Conservation (phyloP, 2,888 invertebrate genomes). For the Euplexia lucipara region DNA sequence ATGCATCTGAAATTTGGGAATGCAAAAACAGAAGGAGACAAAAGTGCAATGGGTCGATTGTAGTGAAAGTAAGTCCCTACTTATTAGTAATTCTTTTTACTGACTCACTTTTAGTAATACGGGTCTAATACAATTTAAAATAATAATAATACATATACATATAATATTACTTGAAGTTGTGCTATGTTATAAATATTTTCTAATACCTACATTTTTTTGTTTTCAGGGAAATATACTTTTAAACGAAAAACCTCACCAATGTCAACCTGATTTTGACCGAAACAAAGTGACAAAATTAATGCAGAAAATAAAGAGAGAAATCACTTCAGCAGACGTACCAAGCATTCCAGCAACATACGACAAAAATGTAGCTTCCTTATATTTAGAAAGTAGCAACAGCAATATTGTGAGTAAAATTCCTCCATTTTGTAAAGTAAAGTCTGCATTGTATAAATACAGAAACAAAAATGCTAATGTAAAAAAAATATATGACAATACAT, state of each 20-base stretch:
- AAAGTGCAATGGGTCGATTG: slow-evolving; percentile 34
- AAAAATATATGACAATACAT: slow-evolving; percentile 34
- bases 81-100: slow-evolving; percentile 31
- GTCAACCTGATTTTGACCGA: slow-evolving; percentile 29
- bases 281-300: slow-evolving; percentile 27
- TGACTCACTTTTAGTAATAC: slow-evolving; percentile 34
- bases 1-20: slow-evolving; percentile 31
- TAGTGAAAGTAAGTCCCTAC: slow-evolving; percentile 32
- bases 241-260: slow-evolving; percentile 30
- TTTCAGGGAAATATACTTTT: slow-evolving; percentile 28
- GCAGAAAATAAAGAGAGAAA: slow-evolving; percentile 28
- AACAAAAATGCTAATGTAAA: slow-evolving; percentile 32
- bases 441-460: slow-evolving; percentile 31
- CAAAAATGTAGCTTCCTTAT: slow-evolving; percentile 28
- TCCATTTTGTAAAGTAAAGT: slow-evolving; percentile 32
- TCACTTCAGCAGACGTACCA: slow-evolving; percentile 28
- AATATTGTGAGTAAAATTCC: slow-evolving; percentile 31
- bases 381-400: slow-evolving; percentile 31
- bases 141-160: slow-evolving; percentile 32
- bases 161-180: slow-evolving; percentile 34
- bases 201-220: slow-evolving; percentile 30
- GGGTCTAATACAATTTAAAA: slow-evolving; percentile 33
- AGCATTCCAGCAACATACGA: slow-evolving; percentile 27
- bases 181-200: slow-evolving; percentile 33
- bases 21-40: slow-evolving; percentile 33